Conservation (phyloP, 2,113 vertebrate genomes). For the Coreoperca whiteheadi region DNA sequence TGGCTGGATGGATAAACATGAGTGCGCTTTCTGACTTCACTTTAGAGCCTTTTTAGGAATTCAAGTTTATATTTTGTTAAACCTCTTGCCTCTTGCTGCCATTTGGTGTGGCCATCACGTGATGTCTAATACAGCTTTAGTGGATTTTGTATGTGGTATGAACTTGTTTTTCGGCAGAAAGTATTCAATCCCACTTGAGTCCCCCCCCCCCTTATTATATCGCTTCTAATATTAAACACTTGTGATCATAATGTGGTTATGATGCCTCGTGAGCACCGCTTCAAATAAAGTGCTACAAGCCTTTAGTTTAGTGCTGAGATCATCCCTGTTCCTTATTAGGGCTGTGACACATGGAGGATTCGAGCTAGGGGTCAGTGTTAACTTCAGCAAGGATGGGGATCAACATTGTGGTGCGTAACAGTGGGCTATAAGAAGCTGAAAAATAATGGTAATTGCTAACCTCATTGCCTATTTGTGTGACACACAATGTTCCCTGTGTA, state of each 20-base stretch:
- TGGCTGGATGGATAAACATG: background rate
- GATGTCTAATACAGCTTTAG: background rate
- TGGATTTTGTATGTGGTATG: background rate
- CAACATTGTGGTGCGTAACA: background rate
- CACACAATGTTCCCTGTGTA: conserved; percentile 25
- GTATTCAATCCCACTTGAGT: background rate
- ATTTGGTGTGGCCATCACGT: background rate
- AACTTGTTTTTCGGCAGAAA: conserved; percentile 15
- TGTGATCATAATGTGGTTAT: background rate
- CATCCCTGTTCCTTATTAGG: background rate
- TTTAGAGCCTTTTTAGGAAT: background rate
- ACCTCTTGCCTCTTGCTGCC: background rate
- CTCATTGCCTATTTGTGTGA: conserved; percentile 20
- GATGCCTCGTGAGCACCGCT: conserved; percentile 14
- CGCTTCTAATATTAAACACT: conserved; percentile 19
- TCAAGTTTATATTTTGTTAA: background rate
- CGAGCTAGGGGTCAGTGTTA: conserved; percentile 13
- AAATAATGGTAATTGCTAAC: conserved; percentile 16
- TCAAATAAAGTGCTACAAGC: conserved; percentile 23
- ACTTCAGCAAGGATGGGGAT: background rate
- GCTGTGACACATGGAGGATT: background rate
- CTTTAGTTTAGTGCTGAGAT: conserved; percentile 4
- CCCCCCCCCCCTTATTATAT: background rate
- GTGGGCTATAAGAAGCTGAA: background rate
- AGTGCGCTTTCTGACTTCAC: background rate